These are phyloP conservation scores for Papilio aristodemus DNA, from an alignment of 1,140 invertebrate species.

Conservation along the genomic window DNA sequence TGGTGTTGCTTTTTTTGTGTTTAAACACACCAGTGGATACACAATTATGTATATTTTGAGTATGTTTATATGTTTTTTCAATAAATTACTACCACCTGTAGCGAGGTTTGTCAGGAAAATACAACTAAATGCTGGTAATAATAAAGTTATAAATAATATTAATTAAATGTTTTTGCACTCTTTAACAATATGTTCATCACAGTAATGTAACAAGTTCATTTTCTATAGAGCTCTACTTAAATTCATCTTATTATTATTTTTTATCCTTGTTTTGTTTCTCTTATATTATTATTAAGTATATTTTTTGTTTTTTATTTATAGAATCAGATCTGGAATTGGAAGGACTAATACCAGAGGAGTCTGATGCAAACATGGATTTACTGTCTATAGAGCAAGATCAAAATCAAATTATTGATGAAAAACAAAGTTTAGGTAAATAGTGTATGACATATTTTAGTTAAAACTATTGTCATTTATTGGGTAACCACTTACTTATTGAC, in stretches of 20 bases:
- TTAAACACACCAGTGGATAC: slow-evolving; percentile 66
- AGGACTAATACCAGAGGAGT: slow-evolving; percentile 65
- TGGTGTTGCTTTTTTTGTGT: slow-evolving; percentile 54
- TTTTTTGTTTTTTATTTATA: slow-evolving; percentile 38
- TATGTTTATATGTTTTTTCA: slow-evolving; percentile 52
- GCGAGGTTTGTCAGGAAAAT: slow-evolving; percentile 55
- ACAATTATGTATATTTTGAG: slow-evolving; percentile 54
- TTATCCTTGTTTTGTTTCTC: too few species aligned
- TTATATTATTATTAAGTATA: too few species aligned
- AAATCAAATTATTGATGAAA: slow-evolving; percentile 57
- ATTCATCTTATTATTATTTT: too few species aligned
- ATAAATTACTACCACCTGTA: slow-evolving; percentile 58
- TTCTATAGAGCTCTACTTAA: not conserved
- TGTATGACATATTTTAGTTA: slow-evolving; percentile 5
- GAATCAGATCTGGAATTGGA: slow-evolving; percentile 71
- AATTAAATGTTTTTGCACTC: slow-evolving; percentile 16
- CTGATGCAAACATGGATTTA: slow-evolving; percentile 64
- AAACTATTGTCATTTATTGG: not conserved
- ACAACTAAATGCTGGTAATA: slow-evolving; percentile 65
- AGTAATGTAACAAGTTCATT: not conserved
- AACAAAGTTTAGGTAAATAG: slow-evolving; percentile 62
- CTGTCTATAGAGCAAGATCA: slow-evolving; percentile 65
- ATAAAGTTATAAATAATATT: slow-evolving; percentile 30
- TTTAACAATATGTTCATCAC: not conserved
- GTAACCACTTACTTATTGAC: too few species aligned